Percentiles rank a stretch among this genome's conserved stretches.
Conservation (phyloP, 1,140 invertebrate species). For the Brevipalpus yothersi region DNA sequence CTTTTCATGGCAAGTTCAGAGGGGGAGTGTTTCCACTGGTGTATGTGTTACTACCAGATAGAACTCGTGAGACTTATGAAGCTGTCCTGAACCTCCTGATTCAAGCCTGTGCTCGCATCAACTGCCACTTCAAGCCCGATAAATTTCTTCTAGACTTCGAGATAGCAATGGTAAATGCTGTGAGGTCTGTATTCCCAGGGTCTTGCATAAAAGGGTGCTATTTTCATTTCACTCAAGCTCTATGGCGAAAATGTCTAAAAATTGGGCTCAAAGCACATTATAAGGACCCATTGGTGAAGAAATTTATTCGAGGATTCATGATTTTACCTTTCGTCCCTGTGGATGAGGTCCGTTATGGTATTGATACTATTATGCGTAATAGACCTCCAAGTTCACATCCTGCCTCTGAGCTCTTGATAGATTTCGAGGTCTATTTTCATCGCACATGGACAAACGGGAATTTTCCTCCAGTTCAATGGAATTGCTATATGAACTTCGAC, state of each 20-base stretch:
- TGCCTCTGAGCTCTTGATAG: neutral
- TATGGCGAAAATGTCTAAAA: neutral
- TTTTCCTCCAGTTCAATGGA: neutral
- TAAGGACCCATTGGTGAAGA: neutral
- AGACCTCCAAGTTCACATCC: neutral
- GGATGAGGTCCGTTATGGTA: neutral
- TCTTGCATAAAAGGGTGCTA: neutral
- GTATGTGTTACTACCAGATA: neutral
- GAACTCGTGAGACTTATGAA: neutral
- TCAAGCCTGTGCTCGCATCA: neutral
- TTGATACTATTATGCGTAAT: neutral
- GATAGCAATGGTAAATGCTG: neutral
- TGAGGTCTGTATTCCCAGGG: neutral
- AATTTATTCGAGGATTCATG: neutral
- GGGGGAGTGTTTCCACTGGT: neutral
- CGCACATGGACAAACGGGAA: neutral
- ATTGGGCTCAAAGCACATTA: neutral
- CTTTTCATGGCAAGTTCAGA: too few species aligned
- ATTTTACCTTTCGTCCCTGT: neutral
- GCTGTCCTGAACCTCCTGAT: neutral
- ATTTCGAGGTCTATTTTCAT: neutral
- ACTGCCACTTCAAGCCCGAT: neutral
- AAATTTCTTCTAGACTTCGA: neutral
- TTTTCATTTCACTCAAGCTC: neutral
- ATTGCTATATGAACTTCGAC: neutral